These are phyloP conservation scores for Drosophila melanosoma DNA, from an alignment of 2,888 invertebrate species.

Conservation along the genomic window DNA sequence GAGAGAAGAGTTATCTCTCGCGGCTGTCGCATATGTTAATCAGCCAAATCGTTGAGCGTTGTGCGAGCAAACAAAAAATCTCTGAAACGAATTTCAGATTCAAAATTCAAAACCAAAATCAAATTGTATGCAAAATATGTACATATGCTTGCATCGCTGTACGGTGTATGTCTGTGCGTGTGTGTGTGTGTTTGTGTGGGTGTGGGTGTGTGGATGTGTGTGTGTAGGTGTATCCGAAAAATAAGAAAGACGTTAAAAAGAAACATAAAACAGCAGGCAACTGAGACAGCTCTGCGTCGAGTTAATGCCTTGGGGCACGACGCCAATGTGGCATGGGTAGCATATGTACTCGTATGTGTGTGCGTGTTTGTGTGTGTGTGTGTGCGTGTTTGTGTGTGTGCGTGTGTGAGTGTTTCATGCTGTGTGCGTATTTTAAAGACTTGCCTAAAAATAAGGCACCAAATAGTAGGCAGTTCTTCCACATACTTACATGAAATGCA, in stretches of 20 bases:
- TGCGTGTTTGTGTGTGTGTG: constrained; percentile 1
- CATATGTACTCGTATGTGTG: constrained; percentile 31
- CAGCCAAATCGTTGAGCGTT: constrained; percentile 41
- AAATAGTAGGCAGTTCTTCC: neutral
- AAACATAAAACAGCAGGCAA: constrained; percentile 16
- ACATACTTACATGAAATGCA: neutral
- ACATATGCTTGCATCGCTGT: constrained; percentile 32
- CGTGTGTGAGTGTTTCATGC: constrained; percentile 4
- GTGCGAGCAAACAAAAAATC: constrained; percentile 5
- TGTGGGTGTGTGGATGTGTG: neutral
- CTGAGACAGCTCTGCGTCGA: constrained; percentile 39
- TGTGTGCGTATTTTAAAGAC: constrained; percentile 23
- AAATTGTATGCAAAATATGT: constrained; percentile 57
- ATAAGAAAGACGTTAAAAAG: neutral
- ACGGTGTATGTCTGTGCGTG: neutral
- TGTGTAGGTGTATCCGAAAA: constrained; percentile 1
- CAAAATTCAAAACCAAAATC: constrained; percentile 52
- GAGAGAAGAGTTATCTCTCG: constrained; percentile 7
- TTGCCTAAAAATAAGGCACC: neutral
- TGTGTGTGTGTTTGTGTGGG: neutral
- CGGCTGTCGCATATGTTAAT: constrained; percentile 51
- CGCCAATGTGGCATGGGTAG: constrained; percentile 32
- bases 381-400: constrained; percentile 9
- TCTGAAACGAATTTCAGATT: constrained; percentile 46
- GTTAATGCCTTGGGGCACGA: constrained; percentile 37